Conservation (phyloP, 2,797 vertebrate genomes). For the Argya squamiceps region DNA sequence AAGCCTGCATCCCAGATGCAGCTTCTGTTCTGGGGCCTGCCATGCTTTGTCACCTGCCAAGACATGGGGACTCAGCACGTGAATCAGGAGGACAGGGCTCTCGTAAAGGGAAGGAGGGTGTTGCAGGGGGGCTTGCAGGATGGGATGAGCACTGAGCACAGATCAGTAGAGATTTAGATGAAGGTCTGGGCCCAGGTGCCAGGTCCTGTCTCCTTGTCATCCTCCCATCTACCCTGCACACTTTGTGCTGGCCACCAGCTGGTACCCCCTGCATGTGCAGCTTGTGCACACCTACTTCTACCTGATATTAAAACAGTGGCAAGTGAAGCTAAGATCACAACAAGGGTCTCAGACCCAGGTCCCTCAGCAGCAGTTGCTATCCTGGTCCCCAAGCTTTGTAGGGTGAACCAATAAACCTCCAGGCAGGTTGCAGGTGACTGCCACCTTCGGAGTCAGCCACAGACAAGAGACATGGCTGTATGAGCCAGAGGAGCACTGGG, state of each 20-base stretch:
- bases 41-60: neutral
- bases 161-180: neutral
- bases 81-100: neutral
- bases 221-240: neutral
- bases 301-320: neutral
- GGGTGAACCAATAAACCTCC: neutral
- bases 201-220: neutral
- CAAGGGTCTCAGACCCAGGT: neutral
- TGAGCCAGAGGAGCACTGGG: neutral
- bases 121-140: fast-evolving
- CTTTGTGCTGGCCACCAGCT: neutral
- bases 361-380: neutral
- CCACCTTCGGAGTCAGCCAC: neutral
- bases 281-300: neutral
- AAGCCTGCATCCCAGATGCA: neutral
- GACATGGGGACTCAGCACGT: fast-evolving
- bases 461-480: neutral
- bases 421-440: neutral
- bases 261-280: neutral
- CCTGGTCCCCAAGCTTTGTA: neutral
- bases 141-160: neutral
- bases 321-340: neutral
- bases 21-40: neutral
- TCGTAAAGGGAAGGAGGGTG: neutral
- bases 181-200: neutral